Evolutionary conservation across 2,888 invertebrate species (phyloP).

Genomic region (Notodonta ziczac): DNA sequence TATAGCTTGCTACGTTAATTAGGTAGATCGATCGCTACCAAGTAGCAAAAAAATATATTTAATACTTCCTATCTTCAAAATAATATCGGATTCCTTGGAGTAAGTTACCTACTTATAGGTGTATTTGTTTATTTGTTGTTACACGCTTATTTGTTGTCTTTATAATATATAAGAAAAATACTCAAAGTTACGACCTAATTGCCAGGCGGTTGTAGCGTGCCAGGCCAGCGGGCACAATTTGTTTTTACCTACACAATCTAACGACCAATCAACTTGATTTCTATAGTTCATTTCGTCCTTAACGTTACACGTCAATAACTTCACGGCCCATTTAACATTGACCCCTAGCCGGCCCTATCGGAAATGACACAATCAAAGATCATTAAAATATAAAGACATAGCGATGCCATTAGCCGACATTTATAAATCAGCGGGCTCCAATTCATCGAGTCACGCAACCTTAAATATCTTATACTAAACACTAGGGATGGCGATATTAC

Average conservation of each 20-base stretch:
- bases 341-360: conserved; percentile 32
- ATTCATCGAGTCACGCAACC: conserved; percentile 40
- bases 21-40: too few species aligned
- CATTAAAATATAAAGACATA: conserved; percentile 57
- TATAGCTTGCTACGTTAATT: too few species aligned
- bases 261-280: background rate
- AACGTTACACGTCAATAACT: conserved; percentile 19
- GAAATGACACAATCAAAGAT: conserved; percentile 42
- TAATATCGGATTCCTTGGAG: too few species aligned
- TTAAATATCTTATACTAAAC: conserved; percentile 59
- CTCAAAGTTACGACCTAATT: too few species aligned
- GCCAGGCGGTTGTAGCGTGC: too few species aligned
- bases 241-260: background rate
- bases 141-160: too few species aligned
- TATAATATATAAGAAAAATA: too few species aligned
- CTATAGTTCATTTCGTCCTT: background rate
- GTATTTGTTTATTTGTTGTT: too few species aligned
- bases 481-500: background rate
- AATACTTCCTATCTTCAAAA: too few species aligned
- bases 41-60: too few species aligned
- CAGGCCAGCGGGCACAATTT: background rate
- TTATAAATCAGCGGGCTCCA: conserved; percentile 56
- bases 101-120: too few species aligned
- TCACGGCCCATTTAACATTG: conserved; percentile 33
- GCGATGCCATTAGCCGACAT: conserved; percentile 56